Conservation (phyloP, 1,140 invertebrate genomes). For the Drosophila arawakana region DNA sequence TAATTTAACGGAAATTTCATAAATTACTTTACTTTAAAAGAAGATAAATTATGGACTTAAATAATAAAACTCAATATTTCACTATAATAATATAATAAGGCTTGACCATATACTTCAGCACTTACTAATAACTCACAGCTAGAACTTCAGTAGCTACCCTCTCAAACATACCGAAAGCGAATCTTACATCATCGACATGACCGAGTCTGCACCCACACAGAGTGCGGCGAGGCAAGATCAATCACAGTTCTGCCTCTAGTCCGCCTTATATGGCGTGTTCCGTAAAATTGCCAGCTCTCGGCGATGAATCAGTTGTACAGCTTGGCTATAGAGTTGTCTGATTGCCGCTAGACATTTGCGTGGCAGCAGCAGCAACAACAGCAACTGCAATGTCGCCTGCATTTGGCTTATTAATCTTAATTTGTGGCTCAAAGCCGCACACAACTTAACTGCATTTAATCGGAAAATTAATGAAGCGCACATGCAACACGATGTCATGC, state of each 20-base stretch:
- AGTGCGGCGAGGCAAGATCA: conserved; percentile 28
- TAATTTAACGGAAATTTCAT: no score
- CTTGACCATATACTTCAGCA: no score
- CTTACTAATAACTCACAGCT: no score
- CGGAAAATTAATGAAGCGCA: conserved; percentile 29
- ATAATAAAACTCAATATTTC: no score
- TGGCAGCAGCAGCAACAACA: conserved; percentile 1
- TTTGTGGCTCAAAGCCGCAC: conserved; percentile 28
- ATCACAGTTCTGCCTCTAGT: conserved; percentile 7
- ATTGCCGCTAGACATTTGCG: conserved; percentile 34
- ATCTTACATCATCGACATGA: conserved; percentile 71
- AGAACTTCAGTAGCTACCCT: neutral
- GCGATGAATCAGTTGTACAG: conserved; percentile 29
- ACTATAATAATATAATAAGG: no score
- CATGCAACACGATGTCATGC: conserved; percentile 31
- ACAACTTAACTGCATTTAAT: conserved; percentile 33
- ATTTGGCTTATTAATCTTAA: conserved; percentile 43
- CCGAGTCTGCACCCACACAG: conserved; percentile 29
- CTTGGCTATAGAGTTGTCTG: conserved; percentile 14
- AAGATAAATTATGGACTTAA: no score
- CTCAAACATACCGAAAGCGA: conserved; percentile 17
- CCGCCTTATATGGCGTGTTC: conserved; percentile 26
- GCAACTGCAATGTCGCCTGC: conserved; percentile 30
- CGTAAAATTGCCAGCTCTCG: neutral
- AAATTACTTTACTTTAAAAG: no score